These are phyloP conservation scores for Conger conger DNA, from an alignment of 2,113 vertebrate genomes.

Conservation along the genomic window DNA sequence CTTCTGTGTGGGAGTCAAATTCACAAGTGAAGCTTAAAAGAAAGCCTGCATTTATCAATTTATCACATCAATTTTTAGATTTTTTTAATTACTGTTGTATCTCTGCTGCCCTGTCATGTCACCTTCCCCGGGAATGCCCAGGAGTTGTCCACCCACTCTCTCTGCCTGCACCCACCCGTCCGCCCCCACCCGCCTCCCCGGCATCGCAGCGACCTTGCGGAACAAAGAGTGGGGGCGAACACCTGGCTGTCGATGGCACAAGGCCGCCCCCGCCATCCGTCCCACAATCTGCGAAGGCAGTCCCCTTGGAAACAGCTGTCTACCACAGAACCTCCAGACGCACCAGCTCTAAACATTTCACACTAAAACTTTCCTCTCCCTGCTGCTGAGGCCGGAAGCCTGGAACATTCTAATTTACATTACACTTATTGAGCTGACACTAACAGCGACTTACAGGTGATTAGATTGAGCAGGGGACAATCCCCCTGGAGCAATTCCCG, in stretches of 20 bases:
- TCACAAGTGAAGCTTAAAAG: background rate
- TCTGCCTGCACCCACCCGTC: no score
- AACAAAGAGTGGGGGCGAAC: background rate
- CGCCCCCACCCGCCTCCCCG: background rate
- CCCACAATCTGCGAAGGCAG: background rate
- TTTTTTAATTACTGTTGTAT: background rate
- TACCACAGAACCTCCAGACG: background rate
- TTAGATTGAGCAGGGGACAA: no score
- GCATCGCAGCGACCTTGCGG: background rate
- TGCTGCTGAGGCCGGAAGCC: no score
- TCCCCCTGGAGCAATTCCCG: no score
- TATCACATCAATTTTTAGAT: background rate
- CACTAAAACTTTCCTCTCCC: background rate
- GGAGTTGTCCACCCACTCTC: background rate
- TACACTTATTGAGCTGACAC: no score
- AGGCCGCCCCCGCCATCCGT: background rate
- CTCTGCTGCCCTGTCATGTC: background rate
- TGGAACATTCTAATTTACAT: no score
- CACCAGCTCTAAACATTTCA: background rate
- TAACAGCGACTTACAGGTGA: no score
- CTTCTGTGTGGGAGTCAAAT: background rate
- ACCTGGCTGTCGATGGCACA: background rate
- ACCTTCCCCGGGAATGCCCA: background rate
- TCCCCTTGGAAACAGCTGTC: background rate
- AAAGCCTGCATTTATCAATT: conserved; percentile 6